Evolutionary conservation across 2,797 vertebrate species (phyloP).

Genomic region (Lateolabrax maculatus): DNA sequence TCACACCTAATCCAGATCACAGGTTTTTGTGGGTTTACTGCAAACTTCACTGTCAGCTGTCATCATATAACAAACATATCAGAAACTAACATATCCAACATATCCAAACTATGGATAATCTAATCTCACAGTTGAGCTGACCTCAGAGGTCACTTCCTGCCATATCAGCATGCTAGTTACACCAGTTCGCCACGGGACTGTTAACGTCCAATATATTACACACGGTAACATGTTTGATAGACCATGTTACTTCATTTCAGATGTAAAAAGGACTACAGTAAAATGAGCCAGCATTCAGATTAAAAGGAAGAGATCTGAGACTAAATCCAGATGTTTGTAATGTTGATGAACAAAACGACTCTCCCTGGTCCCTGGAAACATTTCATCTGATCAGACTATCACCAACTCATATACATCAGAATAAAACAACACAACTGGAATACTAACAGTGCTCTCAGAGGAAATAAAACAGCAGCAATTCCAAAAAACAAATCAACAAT

Average conservation of each 20-base stretch:
- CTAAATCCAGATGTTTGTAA: slow-evolving; percentile 51
- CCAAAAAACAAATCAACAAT: slow-evolving; percentile 45
- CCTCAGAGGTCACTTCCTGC: slow-evolving; percentile 22
- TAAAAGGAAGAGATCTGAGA: slow-evolving; percentile 35
- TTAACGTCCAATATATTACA: slow-evolving; percentile 22
- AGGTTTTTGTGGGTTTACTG: slow-evolving; percentile 35
- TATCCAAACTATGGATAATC: slow-evolving; percentile 17
- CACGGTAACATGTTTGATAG: slow-evolving; percentile 37
- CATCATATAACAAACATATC: slow-evolving; percentile 30
- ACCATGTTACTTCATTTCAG: slow-evolving; percentile 53
- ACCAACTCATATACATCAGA: slow-evolving; percentile 53
- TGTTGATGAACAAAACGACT: slow-evolving; percentile 18
- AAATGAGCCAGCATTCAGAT: slow-evolving; percentile 55
- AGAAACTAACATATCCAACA: no score
- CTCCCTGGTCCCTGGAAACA: slow-evolving; percentile 64
- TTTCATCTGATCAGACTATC: slow-evolving; percentile 48
- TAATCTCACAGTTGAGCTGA: slow-evolving; percentile 55
- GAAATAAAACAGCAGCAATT: slow-evolving; percentile 76
- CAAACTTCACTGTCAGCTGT: slow-evolving; percentile 11
- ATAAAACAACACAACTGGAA: slow-evolving; percentile 47
- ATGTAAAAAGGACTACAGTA: slow-evolving; percentile 46
- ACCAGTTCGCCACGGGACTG: slow-evolving; percentile 25
- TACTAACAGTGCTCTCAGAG: slow-evolving; percentile 75
- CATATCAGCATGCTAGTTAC: slow-evolving; percentile 37
- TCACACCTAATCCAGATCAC: slow-evolving; percentile 36